These are phyloP conservation scores for Carassius carassius DNA, from an alignment of 2,113 vertebrate genomes.

Conservation along the genomic window DNA sequence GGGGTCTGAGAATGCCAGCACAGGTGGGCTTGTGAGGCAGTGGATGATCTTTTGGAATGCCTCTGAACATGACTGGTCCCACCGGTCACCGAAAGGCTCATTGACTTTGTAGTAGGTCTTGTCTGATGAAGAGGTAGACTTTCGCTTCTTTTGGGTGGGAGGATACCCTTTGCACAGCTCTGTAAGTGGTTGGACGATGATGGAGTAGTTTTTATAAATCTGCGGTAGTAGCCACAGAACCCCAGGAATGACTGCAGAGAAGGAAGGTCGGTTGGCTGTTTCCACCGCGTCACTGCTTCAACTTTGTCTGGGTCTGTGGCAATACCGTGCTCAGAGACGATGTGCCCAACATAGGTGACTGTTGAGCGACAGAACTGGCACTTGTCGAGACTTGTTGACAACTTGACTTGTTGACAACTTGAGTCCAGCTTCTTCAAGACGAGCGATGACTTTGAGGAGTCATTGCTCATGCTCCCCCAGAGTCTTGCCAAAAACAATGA, in stretches of 20 bases:
- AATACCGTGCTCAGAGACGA: not conserved
- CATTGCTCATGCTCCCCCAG: not conserved
- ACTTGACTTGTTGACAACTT: no score
- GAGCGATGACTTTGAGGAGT: not conserved
- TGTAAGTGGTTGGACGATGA: constrained; percentile 16
- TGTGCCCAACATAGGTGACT: constrained; percentile 22
- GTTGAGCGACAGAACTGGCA: constrained; percentile 28
- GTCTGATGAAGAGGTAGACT: not conserved
- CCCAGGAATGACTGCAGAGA: constrained; percentile 26
- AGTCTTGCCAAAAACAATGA: no score
- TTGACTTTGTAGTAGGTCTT: constrained; percentile 13
- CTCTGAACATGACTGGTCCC: no score
- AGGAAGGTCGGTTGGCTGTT: constrained; percentile 11
- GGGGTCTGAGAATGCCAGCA: constrained; percentile 18
- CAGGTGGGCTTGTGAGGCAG: constrained; percentile 29
- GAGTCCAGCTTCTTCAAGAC: constrained; percentile 7
- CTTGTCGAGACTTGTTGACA: constrained; percentile 33
- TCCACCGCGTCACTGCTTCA: constrained; percentile 14
- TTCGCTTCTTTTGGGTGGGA: constrained; percentile 13
- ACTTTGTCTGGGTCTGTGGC: constrained; percentile 22
- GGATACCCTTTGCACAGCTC: constrained; percentile 31
- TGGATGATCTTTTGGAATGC: constrained; percentile 26
- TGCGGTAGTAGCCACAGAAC: constrained; percentile 27
- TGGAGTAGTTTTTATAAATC: constrained; percentile 20
- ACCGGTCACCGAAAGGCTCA: constrained; percentile 37